These are phyloP conservation scores for Thelaira solivaga DNA, from an alignment of 2,888 invertebrate species.

Conservation along the genomic window DNA sequence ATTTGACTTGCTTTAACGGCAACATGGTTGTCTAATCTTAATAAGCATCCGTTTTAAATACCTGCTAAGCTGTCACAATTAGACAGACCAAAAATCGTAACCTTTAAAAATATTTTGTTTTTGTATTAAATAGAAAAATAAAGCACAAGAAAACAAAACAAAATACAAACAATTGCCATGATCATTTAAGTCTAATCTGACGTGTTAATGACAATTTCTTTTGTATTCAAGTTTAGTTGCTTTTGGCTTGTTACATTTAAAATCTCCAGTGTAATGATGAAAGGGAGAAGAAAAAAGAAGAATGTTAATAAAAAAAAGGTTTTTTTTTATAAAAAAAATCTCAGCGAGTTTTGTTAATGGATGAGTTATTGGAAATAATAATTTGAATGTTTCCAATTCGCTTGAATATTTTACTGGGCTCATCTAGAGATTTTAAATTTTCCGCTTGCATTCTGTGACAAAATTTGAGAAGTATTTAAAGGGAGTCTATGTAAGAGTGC, in stretches of 20 bases:
- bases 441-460: too few relatives aligned
- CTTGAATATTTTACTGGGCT: too few relatives aligned
- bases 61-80: conserved; percentile 45
- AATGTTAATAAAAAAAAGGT: conserved; percentile 14
- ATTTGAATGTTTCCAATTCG: too few relatives aligned
- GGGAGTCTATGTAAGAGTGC: too few relatives aligned
- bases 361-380: too few relatives aligned
- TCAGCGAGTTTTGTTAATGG: too few relatives aligned
- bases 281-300: neutral
- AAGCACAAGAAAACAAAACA: neutral
- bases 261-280: conserved; percentile 30
- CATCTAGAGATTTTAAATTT: too few relatives aligned
- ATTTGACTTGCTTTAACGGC: conserved; percentile 3
- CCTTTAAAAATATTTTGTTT: conserved; percentile 24
- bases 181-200: conserved; percentile 59
- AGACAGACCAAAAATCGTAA: conserved; percentile 45
- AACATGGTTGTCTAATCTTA: conserved; percentile 35
- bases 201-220: conserved; percentile 57
- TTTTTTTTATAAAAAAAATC: too few relatives aligned
- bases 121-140: neutral
- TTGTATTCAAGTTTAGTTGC: conserved; percentile 39
- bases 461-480: too few relatives aligned
- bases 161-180: conserved; percentile 18
- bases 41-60: conserved; percentile 42
- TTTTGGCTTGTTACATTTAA: conserved; percentile 33